These are phyloP conservation scores for Parochlus steinenii DNA, from an alignment of 2,888 invertebrate genomes.

Conservation along the genomic window DNA sequence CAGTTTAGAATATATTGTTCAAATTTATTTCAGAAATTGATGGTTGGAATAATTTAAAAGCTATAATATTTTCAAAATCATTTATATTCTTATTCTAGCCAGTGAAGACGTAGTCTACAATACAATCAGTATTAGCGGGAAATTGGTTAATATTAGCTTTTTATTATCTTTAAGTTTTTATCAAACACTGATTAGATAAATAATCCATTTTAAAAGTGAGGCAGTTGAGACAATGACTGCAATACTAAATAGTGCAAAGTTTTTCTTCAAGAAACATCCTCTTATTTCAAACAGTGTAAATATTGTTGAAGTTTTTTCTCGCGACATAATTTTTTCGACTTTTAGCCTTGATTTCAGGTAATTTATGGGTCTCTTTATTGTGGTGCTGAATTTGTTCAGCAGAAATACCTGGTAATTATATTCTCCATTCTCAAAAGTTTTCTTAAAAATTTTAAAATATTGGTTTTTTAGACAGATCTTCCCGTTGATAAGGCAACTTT, in stretches of 20 bases:
- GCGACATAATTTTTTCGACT: slow-evolving; percentile 22
- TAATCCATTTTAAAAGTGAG: too few relatives aligned
- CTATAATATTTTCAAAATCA: too few relatives aligned
- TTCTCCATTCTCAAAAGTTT: slow-evolving; percentile 10
- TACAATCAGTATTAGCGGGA: too few relatives aligned
- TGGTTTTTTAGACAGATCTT: slow-evolving; percentile 21
- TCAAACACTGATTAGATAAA: too few relatives aligned
- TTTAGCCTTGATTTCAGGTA: slow-evolving; percentile 17
- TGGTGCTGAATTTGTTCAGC: slow-evolving; percentile 66
- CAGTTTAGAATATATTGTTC: too few relatives aligned
- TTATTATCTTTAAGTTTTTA: too few relatives aligned
- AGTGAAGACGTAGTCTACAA: too few relatives aligned
- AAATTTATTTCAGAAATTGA: too few relatives aligned
- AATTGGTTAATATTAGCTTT: too few relatives aligned
- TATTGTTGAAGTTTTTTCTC: slow-evolving; percentile 22
- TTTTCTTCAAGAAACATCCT: slow-evolving; percentile 33
- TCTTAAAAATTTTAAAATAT: slow-evolving; percentile 8
- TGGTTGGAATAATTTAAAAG: too few relatives aligned
- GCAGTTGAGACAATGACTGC: too few relatives aligned
- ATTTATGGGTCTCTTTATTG: slow-evolving; percentile 64
- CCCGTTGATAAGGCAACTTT: slow-evolving; percentile 34
- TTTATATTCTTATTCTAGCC: too few relatives aligned
- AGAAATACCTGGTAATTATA: slow-evolving; percentile 25
- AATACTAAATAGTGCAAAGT: slow-evolving; percentile 14
- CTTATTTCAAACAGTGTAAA: slow-evolving; percentile 24